phyloP scores from a whole-genome alignment of 2,113 vertebrate genomes.

The Aegithalos caudatus region DNA sequence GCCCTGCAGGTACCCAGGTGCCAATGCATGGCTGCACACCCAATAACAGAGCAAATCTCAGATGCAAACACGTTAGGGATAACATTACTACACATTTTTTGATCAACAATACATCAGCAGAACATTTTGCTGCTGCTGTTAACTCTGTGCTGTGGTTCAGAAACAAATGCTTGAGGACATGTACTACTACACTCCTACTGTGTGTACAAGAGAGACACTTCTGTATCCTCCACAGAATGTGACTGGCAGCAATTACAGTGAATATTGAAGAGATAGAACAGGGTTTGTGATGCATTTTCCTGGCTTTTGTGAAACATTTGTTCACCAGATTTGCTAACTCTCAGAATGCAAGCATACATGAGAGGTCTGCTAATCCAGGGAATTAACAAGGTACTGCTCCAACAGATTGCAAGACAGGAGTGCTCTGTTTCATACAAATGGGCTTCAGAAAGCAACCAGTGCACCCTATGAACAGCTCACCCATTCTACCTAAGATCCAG shows the following conservation, averaged over 20 bases:
- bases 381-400: constrained; percentile 20
- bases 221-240: neutral
- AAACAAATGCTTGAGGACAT: constrained; percentile 35
- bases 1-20: neutral
- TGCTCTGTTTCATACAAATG: neutral
- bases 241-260: constrained; percentile 33
- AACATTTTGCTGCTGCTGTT: constrained; percentile 3
- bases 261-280: neutral
- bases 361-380: constrained; percentile 17
- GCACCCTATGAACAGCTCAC: neutral
- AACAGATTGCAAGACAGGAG: neutral
- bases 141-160: constrained; percentile 10
- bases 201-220: neutral
- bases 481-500: neutral
- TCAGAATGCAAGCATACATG: neutral
- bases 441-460: neutral
- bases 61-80: neutral
- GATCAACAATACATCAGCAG: constrained; percentile 26
- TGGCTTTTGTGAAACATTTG: constrained; percentile 50
- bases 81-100: constrained; percentile 11
- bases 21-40: neutral
- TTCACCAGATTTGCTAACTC: constrained; percentile 34
- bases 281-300: neutral
- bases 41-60: neutral
- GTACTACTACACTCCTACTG: neutral